Conservation (phyloP, 37 sponge, comb jelly and placozoan genomes). For the Geodia barretti region DNA sequence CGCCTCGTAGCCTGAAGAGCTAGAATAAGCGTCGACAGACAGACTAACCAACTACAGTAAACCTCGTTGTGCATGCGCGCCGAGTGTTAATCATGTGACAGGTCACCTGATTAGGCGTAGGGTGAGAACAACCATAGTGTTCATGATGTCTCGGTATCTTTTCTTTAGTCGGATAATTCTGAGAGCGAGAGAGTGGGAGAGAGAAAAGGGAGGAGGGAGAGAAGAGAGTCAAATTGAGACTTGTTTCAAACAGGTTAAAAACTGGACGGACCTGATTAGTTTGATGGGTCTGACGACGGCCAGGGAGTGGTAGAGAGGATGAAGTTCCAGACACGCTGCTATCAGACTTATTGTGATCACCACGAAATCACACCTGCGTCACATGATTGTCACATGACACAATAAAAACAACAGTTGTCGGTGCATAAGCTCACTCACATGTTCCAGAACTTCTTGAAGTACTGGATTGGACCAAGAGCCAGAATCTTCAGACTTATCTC, state of each 20-base stretch:
- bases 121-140: conserved; percentile 58
- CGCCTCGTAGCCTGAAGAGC: too few relatives aligned
- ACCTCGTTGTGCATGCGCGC: too few relatives aligned
- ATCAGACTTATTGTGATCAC: conserved; percentile 31
- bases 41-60: too few relatives aligned
- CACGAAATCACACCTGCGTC: conserved; percentile 37
- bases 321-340: conserved; percentile 16
- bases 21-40: too few relatives aligned
- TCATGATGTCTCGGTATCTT: conserved; percentile 76
- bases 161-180: conserved; percentile 76
- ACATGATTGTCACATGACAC: neutral
- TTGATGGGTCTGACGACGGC: conserved; percentile 33
- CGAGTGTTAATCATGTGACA: too few relatives aligned
- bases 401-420: neutral
- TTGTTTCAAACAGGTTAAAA: neutral
- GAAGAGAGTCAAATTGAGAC: too few relatives aligned
- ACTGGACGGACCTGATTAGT: conserved; percentile 26
- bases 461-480: conserved; percentile 56
- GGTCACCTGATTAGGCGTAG: conserved; percentile 63
- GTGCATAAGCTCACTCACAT: conserved; percentile 30
- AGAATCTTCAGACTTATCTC: conserved; percentile 69
- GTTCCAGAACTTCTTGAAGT: conserved; percentile 77
- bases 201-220: neutral
- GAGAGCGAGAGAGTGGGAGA: neutral
- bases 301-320: neutral